Conservation (phyloP, 2,888 invertebrate species). For the Athalia rosae region DNA sequence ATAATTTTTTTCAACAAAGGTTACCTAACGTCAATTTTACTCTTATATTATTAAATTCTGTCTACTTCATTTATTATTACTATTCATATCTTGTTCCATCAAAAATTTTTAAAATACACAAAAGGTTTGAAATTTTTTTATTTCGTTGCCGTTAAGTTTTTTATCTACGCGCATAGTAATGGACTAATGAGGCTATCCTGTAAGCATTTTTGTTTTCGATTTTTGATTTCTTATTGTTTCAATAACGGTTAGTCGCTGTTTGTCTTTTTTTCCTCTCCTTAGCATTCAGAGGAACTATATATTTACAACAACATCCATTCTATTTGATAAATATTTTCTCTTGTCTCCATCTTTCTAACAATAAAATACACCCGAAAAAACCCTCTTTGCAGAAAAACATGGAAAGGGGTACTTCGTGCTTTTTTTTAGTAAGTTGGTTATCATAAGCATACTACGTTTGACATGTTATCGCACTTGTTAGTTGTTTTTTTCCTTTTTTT, state of each 20-base stretch:
- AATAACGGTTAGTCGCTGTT: slow-evolving; percentile 34
- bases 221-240: slow-evolving; percentile 38
- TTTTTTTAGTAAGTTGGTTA: background rate
- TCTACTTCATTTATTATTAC: slow-evolving; percentile 46
- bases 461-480: no score
- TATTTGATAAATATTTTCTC: slow-evolving; percentile 44
- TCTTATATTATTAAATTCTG: slow-evolving; percentile 43
- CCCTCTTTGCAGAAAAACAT: background rate
- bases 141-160: slow-evolving; percentile 27
- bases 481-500: no score
- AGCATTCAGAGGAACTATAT: slow-evolving; percentile 45
- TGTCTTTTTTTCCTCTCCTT: slow-evolving; percentile 44
- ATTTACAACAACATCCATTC: slow-evolving; percentile 50
- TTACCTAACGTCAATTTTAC: slow-evolving; percentile 36
- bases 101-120: slow-evolving; percentile 49
- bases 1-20: slow-evolving; percentile 49
- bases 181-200: slow-evolving; percentile 52
- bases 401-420: background rate
- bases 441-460: slow-evolving; percentile 1
- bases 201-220: slow-evolving; percentile 48
- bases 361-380: slow-evolving; percentile 19
- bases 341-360: background rate
- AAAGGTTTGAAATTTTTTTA: slow-evolving; percentile 45
- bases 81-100: no score
- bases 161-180: slow-evolving; percentile 44